Percentiles rank a stretch among this genome's conserved stretches.
Evolutionary conservation across 2,888 invertebrate genomes (phyloP).

Genomic region (Brenthis hecate): DNA sequence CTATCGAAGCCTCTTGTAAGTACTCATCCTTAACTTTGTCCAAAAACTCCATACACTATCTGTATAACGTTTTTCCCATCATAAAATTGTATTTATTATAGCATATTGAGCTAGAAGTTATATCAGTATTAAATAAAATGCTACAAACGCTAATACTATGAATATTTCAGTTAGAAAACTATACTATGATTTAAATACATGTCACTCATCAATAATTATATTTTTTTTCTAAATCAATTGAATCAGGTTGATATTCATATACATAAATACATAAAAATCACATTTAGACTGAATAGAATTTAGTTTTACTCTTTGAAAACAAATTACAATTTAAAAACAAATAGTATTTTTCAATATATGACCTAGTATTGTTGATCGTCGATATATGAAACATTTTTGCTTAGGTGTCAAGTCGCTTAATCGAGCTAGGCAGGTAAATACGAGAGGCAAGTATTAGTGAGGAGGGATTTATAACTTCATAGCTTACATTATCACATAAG

Average conservation of each 20-base stretch:
- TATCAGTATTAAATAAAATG: neutral
- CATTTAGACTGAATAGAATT: no score
- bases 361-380: neutral
- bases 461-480: conserved; percentile 68
- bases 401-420: conserved; percentile 79
- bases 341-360: neutral
- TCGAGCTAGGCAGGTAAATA: conserved; percentile 80
- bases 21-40: conserved; percentile 42
- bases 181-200: no score
- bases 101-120: neutral
- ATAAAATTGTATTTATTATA: conserved; percentile 1
- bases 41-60: neutral
- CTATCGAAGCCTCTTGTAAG: conserved; percentile 61
- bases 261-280: no score
- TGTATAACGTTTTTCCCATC: neutral
- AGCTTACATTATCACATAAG: conserved; percentile 58
- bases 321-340: neutral
- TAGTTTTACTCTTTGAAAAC: neutral
- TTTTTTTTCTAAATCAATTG: no score
- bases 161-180: no score
- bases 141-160: neutral
- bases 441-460: conserved; percentile 72
- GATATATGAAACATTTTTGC: conserved; percentile 56
- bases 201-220: no score
- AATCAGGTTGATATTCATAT: no score